phyloP scores from a whole-genome alignment of 2,888 invertebrate species.

The Muschampia plurimacula region DNA sequence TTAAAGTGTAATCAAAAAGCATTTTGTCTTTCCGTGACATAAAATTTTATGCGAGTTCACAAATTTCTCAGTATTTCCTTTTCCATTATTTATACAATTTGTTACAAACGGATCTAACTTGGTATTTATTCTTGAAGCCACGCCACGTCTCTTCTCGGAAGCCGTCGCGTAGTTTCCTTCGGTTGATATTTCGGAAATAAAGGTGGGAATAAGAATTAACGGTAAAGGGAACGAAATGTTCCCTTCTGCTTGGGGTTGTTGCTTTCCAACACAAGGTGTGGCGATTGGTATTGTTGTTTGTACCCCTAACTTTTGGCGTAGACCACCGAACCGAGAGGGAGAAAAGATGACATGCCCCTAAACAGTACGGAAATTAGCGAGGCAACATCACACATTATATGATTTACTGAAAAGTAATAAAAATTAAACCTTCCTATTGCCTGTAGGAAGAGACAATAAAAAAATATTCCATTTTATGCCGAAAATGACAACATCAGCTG shows the following conservation, averaged over 20 bases:
- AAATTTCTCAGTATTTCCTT: background rate
- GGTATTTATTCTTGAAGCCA: slow-evolving; percentile 3
- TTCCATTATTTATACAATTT: background rate
- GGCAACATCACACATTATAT: too few species aligned
- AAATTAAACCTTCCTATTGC: too few species aligned
- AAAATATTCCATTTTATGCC: too few species aligned
- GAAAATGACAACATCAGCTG: too few species aligned
- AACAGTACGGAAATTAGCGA: too few species aligned
- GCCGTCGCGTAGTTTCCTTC: slow-evolving; percentile 14
- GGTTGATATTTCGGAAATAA: slow-evolving; percentile 8
- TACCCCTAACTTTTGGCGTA: too few species aligned
- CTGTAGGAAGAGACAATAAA: too few species aligned
- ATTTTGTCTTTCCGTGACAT: background rate
- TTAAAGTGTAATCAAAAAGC: background rate
- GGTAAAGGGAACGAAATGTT: background rate
- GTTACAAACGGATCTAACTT: background rate
- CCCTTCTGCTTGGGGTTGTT: slow-evolving; percentile 9
- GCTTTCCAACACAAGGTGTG: background rate
- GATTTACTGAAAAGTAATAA: too few species aligned
- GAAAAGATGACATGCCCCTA: too few species aligned
- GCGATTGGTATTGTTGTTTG: background rate
- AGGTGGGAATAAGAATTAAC: slow-evolving; percentile 11
- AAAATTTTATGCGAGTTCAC: background rate
- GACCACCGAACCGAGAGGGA: too few species aligned
- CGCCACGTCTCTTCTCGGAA: slow-evolving; percentile 11